Percentiles rank a stretch among this genome's conserved stretches.
phyloP scores from a whole-genome alignment of 2,888 invertebrate species.

The Trichacis sp. region DNA sequence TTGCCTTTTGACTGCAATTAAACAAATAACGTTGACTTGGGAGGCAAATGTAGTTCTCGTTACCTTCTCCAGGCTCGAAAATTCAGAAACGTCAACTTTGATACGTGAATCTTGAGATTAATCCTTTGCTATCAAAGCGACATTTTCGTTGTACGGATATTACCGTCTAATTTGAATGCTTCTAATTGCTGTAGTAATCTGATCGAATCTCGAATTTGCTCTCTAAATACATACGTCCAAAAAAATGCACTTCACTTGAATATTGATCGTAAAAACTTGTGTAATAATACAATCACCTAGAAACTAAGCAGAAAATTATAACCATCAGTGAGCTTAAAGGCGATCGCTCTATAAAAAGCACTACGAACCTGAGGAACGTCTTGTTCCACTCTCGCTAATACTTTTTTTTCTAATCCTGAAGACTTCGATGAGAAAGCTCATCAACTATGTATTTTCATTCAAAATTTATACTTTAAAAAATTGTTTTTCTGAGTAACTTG shows the following conservation, averaged over 20 bases:
- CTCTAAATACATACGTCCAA: no score
- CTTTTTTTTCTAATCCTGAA: no score
- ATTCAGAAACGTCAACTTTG: slow-evolving; percentile 4
- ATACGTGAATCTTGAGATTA: slow-evolving; percentile 7
- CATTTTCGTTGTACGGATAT: background rate
- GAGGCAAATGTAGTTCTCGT: slow-evolving; percentile 2
- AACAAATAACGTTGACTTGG: slow-evolving; percentile 27
- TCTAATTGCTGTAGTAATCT: background rate
- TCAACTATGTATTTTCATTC: no score
- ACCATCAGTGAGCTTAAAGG: no score
- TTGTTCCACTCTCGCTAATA: background rate
- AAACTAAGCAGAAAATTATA: no score
- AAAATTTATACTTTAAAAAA: no score
- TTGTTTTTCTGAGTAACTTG: no score
- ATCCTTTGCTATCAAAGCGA: background rate
- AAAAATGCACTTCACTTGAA: no score
- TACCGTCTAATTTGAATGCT: background rate
- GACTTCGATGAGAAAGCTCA: no score
- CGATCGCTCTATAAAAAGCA: background rate
- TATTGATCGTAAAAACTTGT: background rate
- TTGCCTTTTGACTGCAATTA: slow-evolving; percentile 20
- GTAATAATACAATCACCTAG: background rate
- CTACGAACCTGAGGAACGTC: background rate
- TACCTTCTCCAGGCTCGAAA: background rate
- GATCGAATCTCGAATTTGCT: background rate